Percentiles rank a stretch among this genome's conserved stretches.
phyloP scores from a whole-genome alignment of 1,140 invertebrate genomes.

The Lasaia peninsularis region DNA sequence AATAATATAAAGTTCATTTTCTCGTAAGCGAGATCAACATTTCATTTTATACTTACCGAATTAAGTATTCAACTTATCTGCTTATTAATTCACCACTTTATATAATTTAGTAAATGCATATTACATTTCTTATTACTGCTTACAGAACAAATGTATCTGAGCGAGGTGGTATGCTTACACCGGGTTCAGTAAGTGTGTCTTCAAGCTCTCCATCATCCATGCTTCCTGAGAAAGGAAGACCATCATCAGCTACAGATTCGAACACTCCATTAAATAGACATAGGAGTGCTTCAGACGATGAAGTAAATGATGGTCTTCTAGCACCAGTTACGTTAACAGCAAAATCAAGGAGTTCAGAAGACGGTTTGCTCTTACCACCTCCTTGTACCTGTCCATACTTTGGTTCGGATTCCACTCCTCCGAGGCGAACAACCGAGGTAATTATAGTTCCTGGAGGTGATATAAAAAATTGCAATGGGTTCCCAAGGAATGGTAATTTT shows the following conservation, averaged over 20 bases:
- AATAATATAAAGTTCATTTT: too few species aligned
- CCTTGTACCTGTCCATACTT: slow-evolving; percentile 89
- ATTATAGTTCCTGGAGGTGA: slow-evolving; percentile 65
- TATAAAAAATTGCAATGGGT: slow-evolving; percentile 63
- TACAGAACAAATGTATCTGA: slow-evolving; percentile 60
- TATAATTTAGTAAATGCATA: not conserved
- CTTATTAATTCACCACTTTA: not conserved
- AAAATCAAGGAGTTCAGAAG: slow-evolving; percentile 66
- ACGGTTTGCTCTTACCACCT: slow-evolving; percentile 80
- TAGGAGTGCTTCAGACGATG: slow-evolving; percentile 66
- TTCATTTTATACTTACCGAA: too few species aligned
- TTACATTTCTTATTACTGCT: slow-evolving; percentile 15
- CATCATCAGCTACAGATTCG: slow-evolving; percentile 51
- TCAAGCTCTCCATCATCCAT: slow-evolving; percentile 67
- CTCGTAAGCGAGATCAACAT: too few species aligned
- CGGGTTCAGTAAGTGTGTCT: slow-evolving; percentile 62
- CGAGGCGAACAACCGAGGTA: slow-evolving; percentile 60
- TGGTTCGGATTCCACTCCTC: slow-evolving; percentile 78
- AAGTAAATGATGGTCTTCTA: slow-evolving; percentile 60
- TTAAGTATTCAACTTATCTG: too few species aligned
- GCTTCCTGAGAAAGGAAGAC: slow-evolving; percentile 56
- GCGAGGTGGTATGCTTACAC: slow-evolving; percentile 59
- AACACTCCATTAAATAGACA: slow-evolving; percentile 52
- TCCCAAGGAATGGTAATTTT: slow-evolving; percentile 52
- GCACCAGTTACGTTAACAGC: slow-evolving; percentile 53